phyloP scores from a whole-genome alignment of 1,140 invertebrate species.

The Nomia melanderi region DNA sequence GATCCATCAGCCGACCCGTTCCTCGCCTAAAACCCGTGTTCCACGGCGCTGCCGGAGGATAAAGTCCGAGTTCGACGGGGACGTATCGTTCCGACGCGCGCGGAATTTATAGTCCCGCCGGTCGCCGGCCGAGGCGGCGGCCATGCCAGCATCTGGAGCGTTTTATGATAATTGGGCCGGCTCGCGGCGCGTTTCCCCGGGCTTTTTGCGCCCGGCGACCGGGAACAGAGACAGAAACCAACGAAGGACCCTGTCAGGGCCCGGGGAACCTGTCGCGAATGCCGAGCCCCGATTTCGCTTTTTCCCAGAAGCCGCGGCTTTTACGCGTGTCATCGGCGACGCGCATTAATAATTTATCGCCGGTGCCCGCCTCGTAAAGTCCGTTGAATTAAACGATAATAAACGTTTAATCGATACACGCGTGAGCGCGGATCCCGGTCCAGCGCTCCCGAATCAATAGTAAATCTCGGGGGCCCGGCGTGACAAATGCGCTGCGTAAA shows the following conservation, averaged over 20 bases:
- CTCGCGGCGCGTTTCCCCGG: constrained; percentile 57
- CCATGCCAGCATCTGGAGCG: constrained; percentile 67
- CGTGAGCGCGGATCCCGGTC: not conserved
- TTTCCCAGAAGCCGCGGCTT: not conserved
- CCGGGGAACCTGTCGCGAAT: constrained; percentile 28
- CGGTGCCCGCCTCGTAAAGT: not conserved
- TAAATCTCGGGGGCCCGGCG: constrained; percentile 46
- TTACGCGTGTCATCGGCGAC: not conserved
- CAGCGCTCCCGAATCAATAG: constrained; percentile 15
- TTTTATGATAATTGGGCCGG: constrained; percentile 70
- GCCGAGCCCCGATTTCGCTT: constrained; percentile 3
- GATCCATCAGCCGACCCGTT: constrained; percentile 50
- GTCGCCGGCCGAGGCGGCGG: no score
- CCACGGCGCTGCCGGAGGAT: constrained; percentile 44
- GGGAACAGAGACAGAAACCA: constrained; percentile 21
- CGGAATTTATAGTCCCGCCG: constrained; percentile 57
- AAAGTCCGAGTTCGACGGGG: constrained; percentile 56
- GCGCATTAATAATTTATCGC: constrained; percentile 5
- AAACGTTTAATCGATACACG: constrained; percentile 26
- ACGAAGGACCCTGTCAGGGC: constrained; percentile 18
- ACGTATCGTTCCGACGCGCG: constrained; percentile 57
- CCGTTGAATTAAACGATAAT: constrained; percentile 9
- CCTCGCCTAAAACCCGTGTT: constrained; percentile 53
- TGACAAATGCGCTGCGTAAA: constrained; percentile 66
- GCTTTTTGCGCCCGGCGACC: constrained; percentile 55